Evolutionary conservation across 2,888 invertebrate species (phyloP).

Genomic region (Peribatodes rhomboidaria): DNA sequence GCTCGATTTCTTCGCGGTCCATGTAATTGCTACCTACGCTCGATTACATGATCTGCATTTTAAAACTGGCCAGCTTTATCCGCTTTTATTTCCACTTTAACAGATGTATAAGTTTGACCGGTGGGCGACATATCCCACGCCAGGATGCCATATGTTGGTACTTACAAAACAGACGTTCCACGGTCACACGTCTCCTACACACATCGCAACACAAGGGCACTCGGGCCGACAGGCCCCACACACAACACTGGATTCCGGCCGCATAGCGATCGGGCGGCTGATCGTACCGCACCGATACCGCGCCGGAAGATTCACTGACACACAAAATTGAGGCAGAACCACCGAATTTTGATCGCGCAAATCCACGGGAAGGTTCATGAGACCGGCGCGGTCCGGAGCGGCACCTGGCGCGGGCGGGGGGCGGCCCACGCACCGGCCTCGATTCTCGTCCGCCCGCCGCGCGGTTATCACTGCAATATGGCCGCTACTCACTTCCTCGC

Average conservation of each 20-base stretch:
- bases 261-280: constrained; percentile 58
- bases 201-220: constrained; percentile 82
- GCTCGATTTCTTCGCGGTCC: constrained; percentile 66
- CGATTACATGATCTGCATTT: constrained; percentile 57
- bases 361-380: constrained; percentile 86
- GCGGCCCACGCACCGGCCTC: constrained; percentile 87
- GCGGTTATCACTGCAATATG: constrained; percentile 87
- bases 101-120: constrained; percentile 52
- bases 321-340: constrained; percentile 80
- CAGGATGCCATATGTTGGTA: constrained; percentile 70
- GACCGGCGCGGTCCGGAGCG: constrained; percentile 88
- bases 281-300: constrained; percentile 75
- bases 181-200: constrained; percentile 82
- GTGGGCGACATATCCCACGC: constrained; percentile 63
- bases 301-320: constrained; percentile 80
- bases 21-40: constrained; percentile 65
- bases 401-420: constrained; percentile 85
- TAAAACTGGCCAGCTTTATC: constrained; percentile 58
- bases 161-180: constrained; percentile 82
- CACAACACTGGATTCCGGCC: constrained; percentile 70
- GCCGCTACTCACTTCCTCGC: constrained; percentile 87
- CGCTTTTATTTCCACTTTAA: constrained; percentile 48
- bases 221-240: constrained; percentile 78
- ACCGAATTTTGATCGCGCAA: constrained; percentile 85
- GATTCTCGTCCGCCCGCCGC: constrained; percentile 87